A percentile compares a stretch with the other conserved stretches of the same genome.
phyloP scores from a whole-genome alignment of 1,140 invertebrate species.

The Babylonia areolata region DNA sequence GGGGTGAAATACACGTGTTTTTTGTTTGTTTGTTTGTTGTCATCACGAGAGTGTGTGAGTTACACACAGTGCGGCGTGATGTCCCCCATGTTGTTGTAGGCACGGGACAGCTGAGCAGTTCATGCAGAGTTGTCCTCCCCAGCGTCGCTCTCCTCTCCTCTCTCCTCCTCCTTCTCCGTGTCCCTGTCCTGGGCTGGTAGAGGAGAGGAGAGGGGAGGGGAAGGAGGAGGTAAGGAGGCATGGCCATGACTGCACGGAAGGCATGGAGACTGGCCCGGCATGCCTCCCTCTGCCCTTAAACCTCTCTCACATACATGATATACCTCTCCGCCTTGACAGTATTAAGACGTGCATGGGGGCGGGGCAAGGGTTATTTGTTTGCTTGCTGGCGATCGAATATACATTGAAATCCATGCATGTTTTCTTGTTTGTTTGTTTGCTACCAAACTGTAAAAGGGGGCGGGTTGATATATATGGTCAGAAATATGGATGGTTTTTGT shows the following conservation, averaged over 20 bases:
- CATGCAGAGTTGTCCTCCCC: background rate
- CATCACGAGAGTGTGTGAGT: background rate
- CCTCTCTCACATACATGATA: background rate
- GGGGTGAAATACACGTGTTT: too few relatives aligned
- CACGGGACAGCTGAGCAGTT: slow-evolving; percentile 16
- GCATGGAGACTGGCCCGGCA: background rate
- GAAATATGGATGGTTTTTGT: too few relatives aligned
- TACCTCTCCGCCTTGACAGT: too few relatives aligned
- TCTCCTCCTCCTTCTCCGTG: slow-evolving; percentile 15
- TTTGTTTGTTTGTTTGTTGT: background rate
- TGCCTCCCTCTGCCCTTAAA: background rate
- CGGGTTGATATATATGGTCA: too few relatives aligned
- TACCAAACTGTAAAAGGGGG: too few relatives aligned
- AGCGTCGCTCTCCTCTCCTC: slow-evolving; percentile 19
- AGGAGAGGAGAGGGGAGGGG: too few relatives aligned
- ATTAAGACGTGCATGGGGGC: background rate
- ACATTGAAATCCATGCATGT: too few relatives aligned
- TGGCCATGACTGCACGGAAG: background rate
- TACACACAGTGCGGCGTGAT: too few relatives aligned
- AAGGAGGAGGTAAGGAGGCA: slow-evolving; percentile 27
- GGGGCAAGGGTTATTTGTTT: background rate
- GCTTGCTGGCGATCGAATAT: background rate
- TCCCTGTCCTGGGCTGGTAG: background rate
- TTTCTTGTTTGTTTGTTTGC: too few relatives aligned
- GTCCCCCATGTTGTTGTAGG: slow-evolving; percentile 19